Percentiles rank a stretch among this genome's conserved stretches.
phyloP scores from a whole-genome alignment of 23 tunicate species.

The Trididemnum nubilum region DNA sequence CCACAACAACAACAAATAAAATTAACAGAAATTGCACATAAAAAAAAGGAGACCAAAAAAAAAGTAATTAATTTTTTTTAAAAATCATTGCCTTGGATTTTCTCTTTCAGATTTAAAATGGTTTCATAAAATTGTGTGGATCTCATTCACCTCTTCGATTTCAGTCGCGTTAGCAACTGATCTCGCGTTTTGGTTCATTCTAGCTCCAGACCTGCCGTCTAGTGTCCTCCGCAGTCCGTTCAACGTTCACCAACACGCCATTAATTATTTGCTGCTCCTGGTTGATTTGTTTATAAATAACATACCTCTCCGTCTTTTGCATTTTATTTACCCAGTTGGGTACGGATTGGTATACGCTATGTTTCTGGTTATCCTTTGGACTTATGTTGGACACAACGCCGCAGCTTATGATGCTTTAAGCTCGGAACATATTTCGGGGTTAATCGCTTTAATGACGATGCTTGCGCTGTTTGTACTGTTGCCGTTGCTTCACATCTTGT shows the following conservation, averaged over 20 bases:
- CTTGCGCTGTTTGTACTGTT: slow-evolving; percentile 6
- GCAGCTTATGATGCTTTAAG: slow-evolving; percentile 41
- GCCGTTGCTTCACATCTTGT: slow-evolving; percentile 27
- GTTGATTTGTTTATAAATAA: slow-evolving; percentile 40
- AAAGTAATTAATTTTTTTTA: no score
- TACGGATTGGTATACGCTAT: slow-evolving; percentile 50
- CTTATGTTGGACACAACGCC: slow-evolving; percentile 38
- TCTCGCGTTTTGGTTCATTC: slow-evolving; percentile 45
- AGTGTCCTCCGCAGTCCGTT: slow-evolving; percentile 23
- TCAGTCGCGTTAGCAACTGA: slow-evolving; percentile 38
- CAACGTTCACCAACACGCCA: slow-evolving; percentile 59
- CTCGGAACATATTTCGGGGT: slow-evolving; percentile 47
- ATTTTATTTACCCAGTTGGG: slow-evolving; percentile 39
- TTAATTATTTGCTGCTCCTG: slow-evolving; percentile 43
- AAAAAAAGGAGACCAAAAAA: no score
- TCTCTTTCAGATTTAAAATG: slow-evolving; percentile 50
- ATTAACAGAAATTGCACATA: no score
- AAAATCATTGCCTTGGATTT: background rate
- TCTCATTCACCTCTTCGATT: slow-evolving; percentile 32
- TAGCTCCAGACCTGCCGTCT: slow-evolving; percentile 1
- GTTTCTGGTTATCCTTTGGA: slow-evolving; percentile 59
- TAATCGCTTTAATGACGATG: slow-evolving; percentile 3
- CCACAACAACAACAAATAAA: no score
- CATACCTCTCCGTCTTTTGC: slow-evolving; percentile 56
- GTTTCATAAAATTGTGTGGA: slow-evolving; percentile 59